phyloP scores from a whole-genome alignment of 2,113 vertebrate species.

The Trichechus manatus region DNA sequence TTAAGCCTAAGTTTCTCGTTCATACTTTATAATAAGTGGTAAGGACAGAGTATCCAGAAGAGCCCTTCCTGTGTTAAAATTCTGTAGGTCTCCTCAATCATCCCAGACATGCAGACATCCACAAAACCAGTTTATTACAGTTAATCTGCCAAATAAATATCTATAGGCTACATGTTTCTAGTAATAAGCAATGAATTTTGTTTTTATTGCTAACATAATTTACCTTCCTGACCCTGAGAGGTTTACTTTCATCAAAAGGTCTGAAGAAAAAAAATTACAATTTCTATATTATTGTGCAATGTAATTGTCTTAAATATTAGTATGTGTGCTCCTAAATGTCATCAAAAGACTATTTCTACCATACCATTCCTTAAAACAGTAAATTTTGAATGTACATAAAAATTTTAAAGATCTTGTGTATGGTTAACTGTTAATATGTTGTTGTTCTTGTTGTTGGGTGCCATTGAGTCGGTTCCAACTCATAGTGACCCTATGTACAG shows the following conservation, averaged over 20 bases:
- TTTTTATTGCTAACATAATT: background rate
- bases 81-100: background rate
- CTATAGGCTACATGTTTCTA: background rate
- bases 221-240: background rate
- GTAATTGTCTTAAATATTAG: background rate
- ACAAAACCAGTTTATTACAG: background rate
- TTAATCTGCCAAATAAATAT: constrained; percentile 6
- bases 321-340: background rate
- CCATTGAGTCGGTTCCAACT: too few species aligned
- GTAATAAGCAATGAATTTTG: background rate
- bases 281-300: background rate
- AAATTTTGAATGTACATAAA: background rate
- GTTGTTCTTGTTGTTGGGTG: too few species aligned
- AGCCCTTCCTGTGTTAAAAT: background rate
- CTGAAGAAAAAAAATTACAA: constrained; percentile 54
- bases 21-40: background rate
- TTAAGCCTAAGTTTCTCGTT: background rate
- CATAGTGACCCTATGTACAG: too few species aligned
- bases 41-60: background rate
- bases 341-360: background rate
- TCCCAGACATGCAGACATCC: background rate
- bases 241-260: constrained; percentile 30
- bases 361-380: background rate
- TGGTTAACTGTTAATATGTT: background rate
- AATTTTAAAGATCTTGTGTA: background rate